These are phyloP conservation scores for Danio albolineatus DNA, from an alignment of 2,797 vertebrate genomes.

Conservation along the genomic window DNA sequence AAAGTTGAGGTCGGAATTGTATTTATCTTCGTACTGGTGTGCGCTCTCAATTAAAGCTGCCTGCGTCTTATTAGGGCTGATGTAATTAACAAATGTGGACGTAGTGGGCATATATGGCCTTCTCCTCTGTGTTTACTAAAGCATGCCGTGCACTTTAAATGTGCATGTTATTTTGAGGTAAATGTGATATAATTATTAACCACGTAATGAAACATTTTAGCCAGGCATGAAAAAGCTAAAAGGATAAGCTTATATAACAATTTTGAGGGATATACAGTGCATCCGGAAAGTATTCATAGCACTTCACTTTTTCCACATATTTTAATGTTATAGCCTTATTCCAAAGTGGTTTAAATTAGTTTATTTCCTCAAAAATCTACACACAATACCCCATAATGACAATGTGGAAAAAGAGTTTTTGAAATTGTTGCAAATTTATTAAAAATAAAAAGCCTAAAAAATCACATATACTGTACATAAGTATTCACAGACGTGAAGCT, in stretches of 20 bases:
- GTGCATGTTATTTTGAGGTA: not conserved
- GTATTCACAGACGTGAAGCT: no score
- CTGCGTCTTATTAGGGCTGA: constrained; percentile 20
- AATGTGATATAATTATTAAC: constrained; percentile 22
- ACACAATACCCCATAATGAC: no score
- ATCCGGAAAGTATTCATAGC: no score
- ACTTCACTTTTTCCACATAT: no score
- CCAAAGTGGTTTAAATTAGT: no score
- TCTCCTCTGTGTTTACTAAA: constrained; percentile 18
- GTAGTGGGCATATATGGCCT: not conserved
- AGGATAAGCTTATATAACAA: not conserved
- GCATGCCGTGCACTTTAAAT: not conserved
- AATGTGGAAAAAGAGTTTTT: no score
- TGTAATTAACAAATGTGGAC: constrained; percentile 38
- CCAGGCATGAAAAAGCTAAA: not conserved
- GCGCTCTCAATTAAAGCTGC: constrained; percentile 24
- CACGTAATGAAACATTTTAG: not conserved
- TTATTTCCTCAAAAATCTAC: no score
- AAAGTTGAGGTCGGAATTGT: constrained; percentile 33
- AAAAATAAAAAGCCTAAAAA: no score
- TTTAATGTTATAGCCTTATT: no score
- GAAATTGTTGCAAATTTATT: no score
- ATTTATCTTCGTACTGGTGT: constrained; percentile 14
- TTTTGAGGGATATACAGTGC: no score
- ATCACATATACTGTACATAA: no score